Percentiles rank a stretch among this genome's conserved stretches.
phyloP scores from a whole-genome alignment of 2,797 vertebrate species.

The Oreochromis mossambicus region DNA sequence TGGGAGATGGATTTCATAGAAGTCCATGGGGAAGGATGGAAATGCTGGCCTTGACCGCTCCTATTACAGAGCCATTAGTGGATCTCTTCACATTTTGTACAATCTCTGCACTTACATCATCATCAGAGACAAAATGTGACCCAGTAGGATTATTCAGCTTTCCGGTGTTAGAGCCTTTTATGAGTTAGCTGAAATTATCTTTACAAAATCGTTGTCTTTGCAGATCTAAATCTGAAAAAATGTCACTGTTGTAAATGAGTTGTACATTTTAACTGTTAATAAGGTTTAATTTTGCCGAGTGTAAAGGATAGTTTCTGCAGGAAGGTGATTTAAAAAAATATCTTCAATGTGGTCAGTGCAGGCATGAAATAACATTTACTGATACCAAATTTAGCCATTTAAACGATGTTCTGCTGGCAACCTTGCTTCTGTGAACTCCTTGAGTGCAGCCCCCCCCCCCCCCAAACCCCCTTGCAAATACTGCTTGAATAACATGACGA shows the following conservation, averaged over 20 bases:
- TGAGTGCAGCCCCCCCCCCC: neutral
- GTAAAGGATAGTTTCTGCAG: neutral
- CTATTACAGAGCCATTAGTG: slow-evolving; percentile 58
- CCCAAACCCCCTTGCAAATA: neutral
- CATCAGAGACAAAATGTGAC: neutral
- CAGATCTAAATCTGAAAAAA: neutral
- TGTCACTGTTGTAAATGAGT: neutral
- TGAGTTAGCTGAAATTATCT: neutral
- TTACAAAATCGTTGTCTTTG: neutral
- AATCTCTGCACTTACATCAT: slow-evolving; percentile 34
- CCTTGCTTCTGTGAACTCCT: neutral
- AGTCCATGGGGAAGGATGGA: slow-evolving; percentile 29
- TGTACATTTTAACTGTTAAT: neutral
- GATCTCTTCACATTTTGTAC: slow-evolving; percentile 28
- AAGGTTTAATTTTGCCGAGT: neutral
- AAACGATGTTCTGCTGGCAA: neutral
- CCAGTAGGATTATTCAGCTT: neutral
- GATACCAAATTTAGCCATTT: neutral
- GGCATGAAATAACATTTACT: neutral
- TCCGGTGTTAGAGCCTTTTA: neutral
- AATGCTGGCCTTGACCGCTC: slow-evolving; percentile 39
- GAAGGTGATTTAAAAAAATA: neutral
- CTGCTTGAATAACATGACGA: neutral
- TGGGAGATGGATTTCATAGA: slow-evolving; percentile 60
- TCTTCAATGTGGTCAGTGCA: neutral